Conservation (phyloP, 2,888 invertebrate species). For the Drosophila niveifrons region DNA sequence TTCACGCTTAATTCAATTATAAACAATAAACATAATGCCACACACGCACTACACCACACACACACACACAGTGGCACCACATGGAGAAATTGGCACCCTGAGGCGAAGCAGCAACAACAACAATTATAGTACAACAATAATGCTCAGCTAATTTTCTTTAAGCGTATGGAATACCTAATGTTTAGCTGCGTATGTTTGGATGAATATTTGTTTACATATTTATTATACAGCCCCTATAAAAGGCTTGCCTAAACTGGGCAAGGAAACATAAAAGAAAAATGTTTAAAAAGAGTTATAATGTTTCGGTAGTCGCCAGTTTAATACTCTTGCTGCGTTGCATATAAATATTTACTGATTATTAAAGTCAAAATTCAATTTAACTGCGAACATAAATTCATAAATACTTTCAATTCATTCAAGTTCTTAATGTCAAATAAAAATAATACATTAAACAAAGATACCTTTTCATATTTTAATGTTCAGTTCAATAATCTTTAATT, state of each 20-base stretch:
- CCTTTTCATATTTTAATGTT: too few species aligned
- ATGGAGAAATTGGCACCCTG: constrained; percentile 66
- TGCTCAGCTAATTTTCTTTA: constrained; percentile 55
- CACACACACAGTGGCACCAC: constrained; percentile 21
- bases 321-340: background rate
- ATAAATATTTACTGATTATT: background rate
- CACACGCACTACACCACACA: constrained; percentile 15
- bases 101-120: constrained; percentile 34
- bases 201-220: background rate
- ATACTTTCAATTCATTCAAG: too few species aligned
- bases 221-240: constrained; percentile 37
- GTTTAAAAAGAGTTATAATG: background rate
- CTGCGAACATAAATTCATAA: too few species aligned
- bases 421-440: too few species aligned
- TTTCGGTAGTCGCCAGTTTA: background rate
- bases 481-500: too few species aligned
- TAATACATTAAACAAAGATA: too few species aligned
- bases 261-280: constrained; percentile 17
- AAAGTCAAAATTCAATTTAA: too few species aligned
- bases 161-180: constrained; percentile 22
- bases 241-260: constrained; percentile 36
- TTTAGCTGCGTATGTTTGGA: background rate
- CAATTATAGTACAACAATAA: constrained; percentile 2
- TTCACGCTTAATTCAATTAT: constrained; percentile 76
- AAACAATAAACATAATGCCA: constrained; percentile 72